Evolutionary conservation across 2,888 invertebrate species (phyloP).

Genomic region (Leucophora obtusa): DNA sequence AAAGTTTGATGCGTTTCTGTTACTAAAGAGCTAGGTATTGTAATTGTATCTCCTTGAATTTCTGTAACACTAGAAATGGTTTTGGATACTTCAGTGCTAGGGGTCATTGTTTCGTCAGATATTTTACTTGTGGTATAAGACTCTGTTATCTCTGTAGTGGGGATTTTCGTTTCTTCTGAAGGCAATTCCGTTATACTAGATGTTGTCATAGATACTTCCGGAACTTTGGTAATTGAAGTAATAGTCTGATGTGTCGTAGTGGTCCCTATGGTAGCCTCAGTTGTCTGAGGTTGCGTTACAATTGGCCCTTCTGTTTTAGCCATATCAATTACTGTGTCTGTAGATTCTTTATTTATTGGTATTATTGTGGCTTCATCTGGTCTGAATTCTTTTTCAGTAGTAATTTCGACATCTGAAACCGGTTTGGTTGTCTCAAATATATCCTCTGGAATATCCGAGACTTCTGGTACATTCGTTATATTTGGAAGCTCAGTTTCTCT

Average conservation of each 20-base stretch:
- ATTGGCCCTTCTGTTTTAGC: neutral
- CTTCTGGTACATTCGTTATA: neutral
- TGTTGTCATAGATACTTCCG: neutral
- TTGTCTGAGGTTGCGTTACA: neutral
- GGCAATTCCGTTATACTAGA: neutral
- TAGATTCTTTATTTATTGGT: too few species aligned
- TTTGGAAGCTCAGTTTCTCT: neutral
- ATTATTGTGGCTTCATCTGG: neutral
- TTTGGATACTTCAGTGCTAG: too few species aligned
- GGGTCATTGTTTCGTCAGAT: too few species aligned
- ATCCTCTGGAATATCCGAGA: neutral
- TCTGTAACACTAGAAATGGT: too few species aligned
- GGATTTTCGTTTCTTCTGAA: too few species aligned
- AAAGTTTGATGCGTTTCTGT: too few species aligned
- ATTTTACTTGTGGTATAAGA: too few species aligned
- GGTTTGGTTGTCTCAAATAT: neutral
- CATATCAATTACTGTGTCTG: neutral
- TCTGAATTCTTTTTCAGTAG: neutral
- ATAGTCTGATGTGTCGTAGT: neutral
- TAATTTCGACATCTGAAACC: neutral
- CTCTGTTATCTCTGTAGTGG: too few species aligned
- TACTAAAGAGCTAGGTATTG: too few species aligned
- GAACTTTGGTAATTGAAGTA: neutral
- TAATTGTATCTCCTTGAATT: too few species aligned
- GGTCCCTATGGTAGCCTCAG: neutral